phyloP scores from a whole-genome alignment of 2,888 invertebrate species.

The Pimpla rufipes region DNA sequence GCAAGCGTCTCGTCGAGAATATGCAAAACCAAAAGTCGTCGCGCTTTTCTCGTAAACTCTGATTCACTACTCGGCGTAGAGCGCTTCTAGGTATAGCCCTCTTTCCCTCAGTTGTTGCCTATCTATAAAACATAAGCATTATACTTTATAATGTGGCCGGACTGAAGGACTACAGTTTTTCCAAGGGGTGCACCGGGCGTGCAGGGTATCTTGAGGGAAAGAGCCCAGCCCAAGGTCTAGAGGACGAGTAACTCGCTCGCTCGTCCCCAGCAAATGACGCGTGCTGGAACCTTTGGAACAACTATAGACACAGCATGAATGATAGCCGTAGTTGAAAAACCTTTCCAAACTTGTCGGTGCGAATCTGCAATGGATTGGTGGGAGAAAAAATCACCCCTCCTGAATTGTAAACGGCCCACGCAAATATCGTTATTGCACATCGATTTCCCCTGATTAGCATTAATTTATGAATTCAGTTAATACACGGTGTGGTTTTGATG shows the following conservation, averaged over 20 bases:
- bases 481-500: not conserved
- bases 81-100: conserved; percentile 24
- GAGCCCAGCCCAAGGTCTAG: conserved; percentile 30
- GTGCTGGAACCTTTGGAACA: conserved; percentile 30
- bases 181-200: conserved; percentile 16
- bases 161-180: conserved; percentile 36
- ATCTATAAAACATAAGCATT: conserved; percentile 80
- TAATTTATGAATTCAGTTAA: not conserved
- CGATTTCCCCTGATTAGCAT: not conserved
- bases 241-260: conserved; percentile 54
- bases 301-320: not conserved
- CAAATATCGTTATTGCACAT: not conserved
- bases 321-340: conserved; percentile 8
- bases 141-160: conserved; percentile 79
- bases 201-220: conserved; percentile 27
- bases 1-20: conserved; percentile 54
- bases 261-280: conserved; percentile 72
- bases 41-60: conserved; percentile 65
- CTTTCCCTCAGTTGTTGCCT: conserved; percentile 59
- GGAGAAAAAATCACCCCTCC: not conserved
- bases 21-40: conserved; percentile 68
- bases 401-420: not conserved
- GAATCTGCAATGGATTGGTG: not conserved
- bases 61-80: conserved; percentile 26
- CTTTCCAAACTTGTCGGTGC: not conserved